Conservation (phyloP, 2,797 vertebrate genomes). For the Aviceda leuphotes region DNA sequence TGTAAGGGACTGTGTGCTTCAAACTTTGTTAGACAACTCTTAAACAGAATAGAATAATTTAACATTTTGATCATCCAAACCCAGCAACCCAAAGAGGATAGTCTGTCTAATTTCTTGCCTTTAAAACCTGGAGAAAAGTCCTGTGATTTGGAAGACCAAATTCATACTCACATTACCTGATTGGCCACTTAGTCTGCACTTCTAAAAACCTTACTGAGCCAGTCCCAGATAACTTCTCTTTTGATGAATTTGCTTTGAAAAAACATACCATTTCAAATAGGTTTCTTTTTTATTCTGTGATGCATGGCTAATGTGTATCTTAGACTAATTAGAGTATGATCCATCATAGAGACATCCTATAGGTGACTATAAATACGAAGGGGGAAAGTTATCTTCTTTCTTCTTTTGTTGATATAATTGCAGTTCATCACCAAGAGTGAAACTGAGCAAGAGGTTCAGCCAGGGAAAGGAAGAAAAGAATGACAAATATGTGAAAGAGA, state of each 20-base stretch:
- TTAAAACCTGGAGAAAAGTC: neutral
- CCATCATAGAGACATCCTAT: neutral
- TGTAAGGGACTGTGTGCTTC: neutral
- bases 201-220: neutral
- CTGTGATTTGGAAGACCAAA: neutral
- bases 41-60: neutral
- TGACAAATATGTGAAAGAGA: neutral
- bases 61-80: neutral
- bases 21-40: neutral
- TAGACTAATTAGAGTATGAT: neutral
- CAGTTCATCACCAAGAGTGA: neutral
- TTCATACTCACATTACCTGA: rapidly evolving
- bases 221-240: neutral
- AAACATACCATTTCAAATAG: neutral
- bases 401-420: neutral
- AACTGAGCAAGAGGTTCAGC: neutral
- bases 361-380: neutral
- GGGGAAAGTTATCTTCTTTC: neutral
- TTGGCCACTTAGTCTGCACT: neutral
- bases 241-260: neutral
- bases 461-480: neutral
- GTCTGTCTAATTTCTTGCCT: neutral
- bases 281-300: neutral
- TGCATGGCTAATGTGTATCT: neutral
- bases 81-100: neutral